phyloP scores from a whole-genome alignment of 2,113 vertebrate species.

The Mobula hypostoma region DNA sequence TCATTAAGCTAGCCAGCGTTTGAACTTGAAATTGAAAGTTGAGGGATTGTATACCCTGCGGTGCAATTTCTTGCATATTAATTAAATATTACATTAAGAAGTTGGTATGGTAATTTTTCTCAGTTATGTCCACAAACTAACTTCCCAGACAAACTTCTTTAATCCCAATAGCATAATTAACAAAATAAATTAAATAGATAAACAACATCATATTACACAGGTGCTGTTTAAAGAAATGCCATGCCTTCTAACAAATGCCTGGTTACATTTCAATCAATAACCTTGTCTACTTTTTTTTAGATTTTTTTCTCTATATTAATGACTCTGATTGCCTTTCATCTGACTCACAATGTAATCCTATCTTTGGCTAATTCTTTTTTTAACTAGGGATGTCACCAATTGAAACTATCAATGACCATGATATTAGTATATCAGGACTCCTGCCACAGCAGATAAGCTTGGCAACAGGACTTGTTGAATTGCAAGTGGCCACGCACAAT shows the following conservation, averaged over 20 bases:
- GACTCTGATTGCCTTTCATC: no score
- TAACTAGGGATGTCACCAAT: neutral
- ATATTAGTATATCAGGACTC: no score
- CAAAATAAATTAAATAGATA: conserved; percentile 14
- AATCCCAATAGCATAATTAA: conserved; percentile 18
- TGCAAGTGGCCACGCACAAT: neutral
- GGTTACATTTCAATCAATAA: neutral
- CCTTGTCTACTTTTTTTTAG: neutral
- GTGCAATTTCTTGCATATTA: conserved; percentile 18
- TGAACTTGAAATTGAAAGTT: neutral
- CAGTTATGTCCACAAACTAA: neutral
- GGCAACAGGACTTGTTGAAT: neutral
- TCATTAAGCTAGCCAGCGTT: neutral
- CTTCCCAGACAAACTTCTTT: neutral
- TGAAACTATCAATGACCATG: conserved; percentile 2
- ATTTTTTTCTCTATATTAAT: no score
- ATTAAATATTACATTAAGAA: conserved; percentile 21
- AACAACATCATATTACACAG: neutral
- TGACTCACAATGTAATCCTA: neutral
- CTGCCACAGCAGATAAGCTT: no score
- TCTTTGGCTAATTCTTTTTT: neutral
- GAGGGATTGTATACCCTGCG: neutral
- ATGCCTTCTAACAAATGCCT: neutral
- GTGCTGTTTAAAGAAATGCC: neutral
- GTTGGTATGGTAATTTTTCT: neutral